Conservation (phyloP, 1,140 invertebrate species). For the Euwallacea fornicatus region DNA sequence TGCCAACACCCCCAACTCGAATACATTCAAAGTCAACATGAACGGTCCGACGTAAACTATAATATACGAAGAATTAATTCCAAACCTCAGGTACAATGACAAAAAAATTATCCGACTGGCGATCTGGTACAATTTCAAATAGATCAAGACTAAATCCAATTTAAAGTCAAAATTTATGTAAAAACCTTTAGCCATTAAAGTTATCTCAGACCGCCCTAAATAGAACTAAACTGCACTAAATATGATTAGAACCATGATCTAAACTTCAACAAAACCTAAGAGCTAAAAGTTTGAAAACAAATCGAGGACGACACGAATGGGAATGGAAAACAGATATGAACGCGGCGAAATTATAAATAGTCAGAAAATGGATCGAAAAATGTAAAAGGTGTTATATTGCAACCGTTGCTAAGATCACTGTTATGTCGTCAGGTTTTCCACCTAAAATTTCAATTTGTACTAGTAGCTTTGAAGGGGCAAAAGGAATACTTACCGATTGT, state of each 20-base stretch:
- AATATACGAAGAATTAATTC: background rate
- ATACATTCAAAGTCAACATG: background rate
- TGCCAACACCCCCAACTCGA: too few species aligned
- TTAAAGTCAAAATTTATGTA: too few species aligned
- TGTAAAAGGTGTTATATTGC: constrained; percentile 56
- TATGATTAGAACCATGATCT: too few species aligned
- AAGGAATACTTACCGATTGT: constrained; percentile 72
- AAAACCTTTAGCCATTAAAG: too few species aligned
- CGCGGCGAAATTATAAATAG: constrained; percentile 19
- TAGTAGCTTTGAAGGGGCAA: constrained; percentile 38
- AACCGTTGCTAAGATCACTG: constrained; percentile 89
- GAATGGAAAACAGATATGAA: constrained; percentile 17
- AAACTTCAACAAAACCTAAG: background rate
- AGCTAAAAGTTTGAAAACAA: background rate
- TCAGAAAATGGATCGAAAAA: constrained; percentile 1
- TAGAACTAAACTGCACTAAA: too few species aligned
- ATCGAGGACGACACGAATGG: constrained; percentile 14
- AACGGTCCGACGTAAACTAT: background rate
- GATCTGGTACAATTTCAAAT: background rate
- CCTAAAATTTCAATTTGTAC: constrained; percentile 59
- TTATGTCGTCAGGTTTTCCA: constrained; percentile 97
- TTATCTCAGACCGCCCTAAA: too few species aligned
- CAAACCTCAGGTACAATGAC: background rate
- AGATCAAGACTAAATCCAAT: too few species aligned
- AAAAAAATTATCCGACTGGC: background rate